Evolutionary conservation across 2,797 vertebrate species (phyloP).

Genomic region (Thunnus albacares): DNA sequence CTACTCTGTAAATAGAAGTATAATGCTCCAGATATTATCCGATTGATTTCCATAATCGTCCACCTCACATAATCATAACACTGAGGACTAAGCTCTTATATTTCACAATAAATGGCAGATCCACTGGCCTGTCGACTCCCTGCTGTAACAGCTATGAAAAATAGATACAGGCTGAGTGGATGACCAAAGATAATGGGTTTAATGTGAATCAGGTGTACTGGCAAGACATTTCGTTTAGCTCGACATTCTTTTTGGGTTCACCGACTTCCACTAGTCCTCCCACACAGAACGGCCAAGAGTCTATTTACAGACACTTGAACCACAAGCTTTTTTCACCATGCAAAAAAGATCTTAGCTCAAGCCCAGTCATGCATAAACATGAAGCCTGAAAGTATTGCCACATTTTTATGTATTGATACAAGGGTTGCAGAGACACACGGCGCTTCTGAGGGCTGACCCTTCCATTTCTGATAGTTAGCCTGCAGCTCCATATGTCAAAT

Average conservation of each 20-base stretch:
- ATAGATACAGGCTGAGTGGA: slow-evolving; percentile 78
- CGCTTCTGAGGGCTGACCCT: slow-evolving; percentile 68
- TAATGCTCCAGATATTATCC: slow-evolving; percentile 45
- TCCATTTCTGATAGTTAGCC: slow-evolving; percentile 66
- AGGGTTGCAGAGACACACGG: slow-evolving; percentile 63
- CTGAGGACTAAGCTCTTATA: slow-evolving; percentile 30
- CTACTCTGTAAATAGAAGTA: slow-evolving; percentile 16
- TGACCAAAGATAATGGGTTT: slow-evolving; percentile 83
- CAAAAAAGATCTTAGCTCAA: slow-evolving; percentile 64
- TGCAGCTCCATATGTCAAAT: slow-evolving; percentile 74
- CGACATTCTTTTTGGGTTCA: slow-evolving; percentile 73
- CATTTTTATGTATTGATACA: slow-evolving; percentile 75
- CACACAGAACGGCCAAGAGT: slow-evolving; percentile 60
- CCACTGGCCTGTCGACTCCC: slow-evolving; percentile 59
- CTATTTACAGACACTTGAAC: slow-evolving; percentile 75
- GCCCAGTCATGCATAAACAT: slow-evolving; percentile 81
- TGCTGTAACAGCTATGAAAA: slow-evolving; percentile 82
- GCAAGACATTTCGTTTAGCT: slow-evolving; percentile 72
- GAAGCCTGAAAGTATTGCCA: slow-evolving; percentile 70
- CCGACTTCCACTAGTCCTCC: slow-evolving; percentile 56
- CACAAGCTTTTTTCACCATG: slow-evolving; percentile 69
- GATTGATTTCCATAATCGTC: slow-evolving; percentile 51
- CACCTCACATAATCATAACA: slow-evolving; percentile 33
- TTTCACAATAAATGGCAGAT: slow-evolving; percentile 53
- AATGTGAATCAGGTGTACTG: slow-evolving; percentile 84